A percentile compares a stretch with the other conserved stretches of the same genome.
These are phyloP conservation scores for Emys orbicularis DNA, from an alignment of 2,797 vertebrate species.

Conservation along the genomic window DNA sequence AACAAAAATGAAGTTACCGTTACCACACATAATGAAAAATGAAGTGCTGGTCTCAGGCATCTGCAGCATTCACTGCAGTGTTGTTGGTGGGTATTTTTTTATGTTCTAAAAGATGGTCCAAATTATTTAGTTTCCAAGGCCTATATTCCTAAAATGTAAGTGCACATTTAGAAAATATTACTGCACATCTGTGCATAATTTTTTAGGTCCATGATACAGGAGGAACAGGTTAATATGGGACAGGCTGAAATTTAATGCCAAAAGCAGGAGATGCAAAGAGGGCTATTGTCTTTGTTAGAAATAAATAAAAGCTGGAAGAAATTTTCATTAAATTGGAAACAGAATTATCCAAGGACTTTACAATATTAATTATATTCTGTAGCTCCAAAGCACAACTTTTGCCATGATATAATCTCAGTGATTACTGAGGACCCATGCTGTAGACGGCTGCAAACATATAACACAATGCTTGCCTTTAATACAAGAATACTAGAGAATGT, in stretches of 20 bases:
- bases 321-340: constrained; percentile 29
- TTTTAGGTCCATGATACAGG: neutral
- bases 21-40: constrained; percentile 46
- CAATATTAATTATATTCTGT: neutral
- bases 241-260: constrained; percentile 28
- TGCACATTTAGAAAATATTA: neutral
- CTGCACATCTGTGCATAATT: neutral
- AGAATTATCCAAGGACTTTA: constrained; percentile 7
- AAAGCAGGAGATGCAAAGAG: constrained; percentile 29
- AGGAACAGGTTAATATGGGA: constrained; percentile 54
- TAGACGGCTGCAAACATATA: neutral
- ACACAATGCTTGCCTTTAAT: neutral
- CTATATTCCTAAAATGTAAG: constrained; percentile 34
- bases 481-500: neutral
- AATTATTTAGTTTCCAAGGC: constrained; percentile 35
- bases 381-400: neutral
- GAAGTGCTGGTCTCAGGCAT: constrained; percentile 55
- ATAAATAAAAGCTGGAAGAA: constrained; percentile 40
- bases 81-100: neutral
- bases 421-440: neutral
- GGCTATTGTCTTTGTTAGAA: constrained; percentile 43
- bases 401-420: neutral
- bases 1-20: constrained; percentile 64
- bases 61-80: constrained; percentile 18
- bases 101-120: neutral